phyloP scores from a whole-genome alignment of 2,113 vertebrate species.

The Neoarius graeffei region DNA sequence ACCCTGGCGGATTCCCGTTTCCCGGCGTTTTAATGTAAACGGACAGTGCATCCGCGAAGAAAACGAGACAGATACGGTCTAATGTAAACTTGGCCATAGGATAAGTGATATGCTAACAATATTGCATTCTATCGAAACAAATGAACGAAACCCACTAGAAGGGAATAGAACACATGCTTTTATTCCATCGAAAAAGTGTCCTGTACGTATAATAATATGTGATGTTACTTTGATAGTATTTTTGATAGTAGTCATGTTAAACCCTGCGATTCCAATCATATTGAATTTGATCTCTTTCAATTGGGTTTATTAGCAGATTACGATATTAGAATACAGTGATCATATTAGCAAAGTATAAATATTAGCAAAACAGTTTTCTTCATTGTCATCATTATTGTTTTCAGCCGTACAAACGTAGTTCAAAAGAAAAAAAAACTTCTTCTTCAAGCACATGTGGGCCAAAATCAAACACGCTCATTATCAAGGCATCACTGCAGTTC shows the following conservation, averaged over 20 bases:
- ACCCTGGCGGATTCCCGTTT: no score
- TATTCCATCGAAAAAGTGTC: no score
- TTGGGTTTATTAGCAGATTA: background rate
- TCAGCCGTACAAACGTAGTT: background rate
- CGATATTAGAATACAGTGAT: background rate
- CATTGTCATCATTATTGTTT: background rate
- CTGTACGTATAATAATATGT: background rate
- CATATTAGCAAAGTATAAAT: background rate
- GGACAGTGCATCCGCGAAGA: no score
- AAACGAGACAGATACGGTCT: no score
- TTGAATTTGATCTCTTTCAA: background rate
- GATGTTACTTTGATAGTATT: background rate
- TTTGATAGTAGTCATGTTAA: no score
- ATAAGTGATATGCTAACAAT: no score
- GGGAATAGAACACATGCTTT: no score
- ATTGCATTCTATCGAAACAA: no score
- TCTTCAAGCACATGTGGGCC: background rate
- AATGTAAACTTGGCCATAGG: no score
- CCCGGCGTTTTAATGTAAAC: no score
- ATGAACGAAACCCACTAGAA: no score
- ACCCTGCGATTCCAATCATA: background rate
- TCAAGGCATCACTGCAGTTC: background rate
- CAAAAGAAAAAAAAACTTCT: background rate
- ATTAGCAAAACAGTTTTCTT: background rate
- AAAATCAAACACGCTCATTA: background rate